phyloP scores from a whole-genome alignment of 1,140 invertebrate species.

The Heliconius eleuchia region DNA sequence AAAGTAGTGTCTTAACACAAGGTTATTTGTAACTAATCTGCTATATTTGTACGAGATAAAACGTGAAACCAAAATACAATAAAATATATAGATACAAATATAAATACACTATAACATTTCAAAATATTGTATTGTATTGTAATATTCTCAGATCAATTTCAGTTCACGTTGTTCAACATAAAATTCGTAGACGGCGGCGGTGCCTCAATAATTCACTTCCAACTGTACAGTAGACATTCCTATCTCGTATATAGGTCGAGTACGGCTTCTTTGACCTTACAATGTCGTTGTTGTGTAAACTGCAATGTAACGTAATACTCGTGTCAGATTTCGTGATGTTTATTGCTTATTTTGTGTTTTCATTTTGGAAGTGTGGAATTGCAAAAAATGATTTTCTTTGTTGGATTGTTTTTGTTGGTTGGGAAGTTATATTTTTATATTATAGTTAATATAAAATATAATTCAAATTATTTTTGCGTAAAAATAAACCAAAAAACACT shows the following conservation, averaged over 20 bases:
- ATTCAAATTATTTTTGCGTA: no score
- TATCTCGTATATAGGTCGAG: slow-evolving; percentile 27
- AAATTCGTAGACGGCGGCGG: not conserved
- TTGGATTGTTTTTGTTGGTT: no score
- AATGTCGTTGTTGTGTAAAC: not conserved
- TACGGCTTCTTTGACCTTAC: slow-evolving; percentile 28
- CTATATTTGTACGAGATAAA: no score
- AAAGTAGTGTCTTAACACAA: no score
- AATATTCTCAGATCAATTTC: slow-evolving; percentile 6
- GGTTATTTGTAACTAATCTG: no score
- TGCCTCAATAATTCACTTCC: slow-evolving; percentile 11
- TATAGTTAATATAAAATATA: no score
- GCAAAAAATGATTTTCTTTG: no score
- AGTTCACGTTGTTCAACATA: not conserved
- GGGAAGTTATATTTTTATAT: no score
- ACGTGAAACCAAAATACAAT: not conserved
- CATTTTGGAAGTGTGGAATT: not conserved
- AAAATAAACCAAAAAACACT: no score
- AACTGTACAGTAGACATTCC: not conserved
- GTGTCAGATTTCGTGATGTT: not conserved
- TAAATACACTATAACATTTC: not conserved
- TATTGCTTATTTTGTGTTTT: not conserved
- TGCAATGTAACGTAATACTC: slow-evolving; percentile 10
- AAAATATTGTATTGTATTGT: not conserved
- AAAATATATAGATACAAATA: not conserved